Evolutionary conservation across 2,888 invertebrate genomes (phyloP), one percentile per base, ranked within the genome.

Genomic region (Hermaeophaga mercurialis): DNA sequence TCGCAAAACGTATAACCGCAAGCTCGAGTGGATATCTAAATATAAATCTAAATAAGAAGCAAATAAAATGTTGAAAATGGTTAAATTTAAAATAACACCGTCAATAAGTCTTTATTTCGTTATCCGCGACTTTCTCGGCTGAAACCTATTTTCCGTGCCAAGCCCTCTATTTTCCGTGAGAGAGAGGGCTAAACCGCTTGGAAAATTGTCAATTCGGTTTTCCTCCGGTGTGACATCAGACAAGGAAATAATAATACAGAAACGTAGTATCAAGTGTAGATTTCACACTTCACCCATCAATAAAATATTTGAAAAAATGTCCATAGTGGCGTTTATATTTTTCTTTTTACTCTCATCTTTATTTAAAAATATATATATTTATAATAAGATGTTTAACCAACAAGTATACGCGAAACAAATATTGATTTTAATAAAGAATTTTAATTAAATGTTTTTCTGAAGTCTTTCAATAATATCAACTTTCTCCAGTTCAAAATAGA

Each of bases 191-290:
- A 84, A 85, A 84, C 84, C 83, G 81, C 79, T 82, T 83, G 85
- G 84, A 85, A 85, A 85, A 85, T 85, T 85, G 84, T 79, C 85
- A 84, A 84, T 85, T 84, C 81, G 82, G 71, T 70, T 70, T 72
- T 70, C 70, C 66, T 71, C 65, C 70, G 64, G 64, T 67, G 69
- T 72, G 71, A 71, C 73, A 72, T 70, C 70, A 71, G 73, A 72
- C 72, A 73, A 72, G 71, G 71, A 70, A 73, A 74, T 73, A 74
- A 73, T 74, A 73, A 72, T 70, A 67, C 65, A 69, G 72, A 74
- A 72, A 72, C 43, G 11, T 26, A 44, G 49, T 34, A 47, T 55
- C 45, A 45, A 45, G 36, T 53, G 38, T 36, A 45, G 28, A 44
- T 44, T 44, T 44, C 44, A 44, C 33, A 31, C 18, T 45, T 45